Percentiles rank a stretch among this genome's conserved stretches.
Conservation (phyloP, 2,888 invertebrate genomes). For the Ommatoiulus sabulosus region DNA sequence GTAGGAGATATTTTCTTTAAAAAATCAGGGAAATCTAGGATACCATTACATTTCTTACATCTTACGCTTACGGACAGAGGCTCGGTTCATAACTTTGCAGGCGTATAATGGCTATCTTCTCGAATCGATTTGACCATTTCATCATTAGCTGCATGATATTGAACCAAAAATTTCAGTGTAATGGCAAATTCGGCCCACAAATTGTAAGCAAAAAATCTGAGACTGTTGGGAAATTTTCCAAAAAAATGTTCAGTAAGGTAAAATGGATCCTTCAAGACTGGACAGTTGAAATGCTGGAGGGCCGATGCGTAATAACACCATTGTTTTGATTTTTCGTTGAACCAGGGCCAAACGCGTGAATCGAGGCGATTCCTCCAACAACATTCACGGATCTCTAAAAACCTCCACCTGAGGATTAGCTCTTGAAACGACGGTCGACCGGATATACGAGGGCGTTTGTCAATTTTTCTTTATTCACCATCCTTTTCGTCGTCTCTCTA, state of each 20-base stretch:
- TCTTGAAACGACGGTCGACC: neutral
- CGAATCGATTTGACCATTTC: too few relatives aligned
- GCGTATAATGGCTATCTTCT: too few relatives aligned
- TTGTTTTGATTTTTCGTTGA: conserved; percentile 11
- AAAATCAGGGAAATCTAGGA: too few relatives aligned
- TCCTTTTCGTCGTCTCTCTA: neutral
- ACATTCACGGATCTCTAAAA: conserved; percentile 54
- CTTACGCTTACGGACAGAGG: too few relatives aligned
- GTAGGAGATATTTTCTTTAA: too few relatives aligned
- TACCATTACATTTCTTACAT: too few relatives aligned
- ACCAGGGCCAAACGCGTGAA: conserved; percentile 58
- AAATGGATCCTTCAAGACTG: neutral
- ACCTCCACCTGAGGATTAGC: conserved; percentile 42
- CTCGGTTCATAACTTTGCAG: too few relatives aligned
- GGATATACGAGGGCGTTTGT: neutral
- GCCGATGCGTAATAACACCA: neutral
- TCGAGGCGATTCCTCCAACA: conserved; percentile 55
- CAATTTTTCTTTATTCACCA: neutral
- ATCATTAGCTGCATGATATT: too few relatives aligned
- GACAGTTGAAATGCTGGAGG: neutral
- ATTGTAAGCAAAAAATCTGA: too few relatives aligned
- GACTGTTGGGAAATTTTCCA: too few relatives aligned
- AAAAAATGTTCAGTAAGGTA: neutral
- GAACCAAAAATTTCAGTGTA: too few relatives aligned
- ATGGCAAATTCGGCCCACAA: too few relatives aligned